Base-by-base conservation (phyloP, 2,888 invertebrate species). In the Willowsia nigromaculata region DNA sequence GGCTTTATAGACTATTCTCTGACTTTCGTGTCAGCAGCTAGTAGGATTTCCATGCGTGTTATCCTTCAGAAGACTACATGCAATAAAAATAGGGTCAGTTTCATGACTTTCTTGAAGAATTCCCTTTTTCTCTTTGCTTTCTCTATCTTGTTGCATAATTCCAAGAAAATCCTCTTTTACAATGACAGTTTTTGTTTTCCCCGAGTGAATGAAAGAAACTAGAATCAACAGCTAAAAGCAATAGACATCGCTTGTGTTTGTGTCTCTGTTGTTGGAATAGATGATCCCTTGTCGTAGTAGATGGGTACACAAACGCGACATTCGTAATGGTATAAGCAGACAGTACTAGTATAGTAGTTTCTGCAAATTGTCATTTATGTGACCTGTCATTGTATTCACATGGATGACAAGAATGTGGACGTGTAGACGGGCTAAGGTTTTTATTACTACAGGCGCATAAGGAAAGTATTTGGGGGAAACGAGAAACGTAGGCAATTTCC, bases 1-100 rank as follows among this genome's bases (percentile, higher is more conserved):
- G 84, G 71, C 30, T 71, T 53, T 25, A 27, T 53, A 53, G 37
- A 71, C 43, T 37, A 37, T 83, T 74, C 71, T 71, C 71, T 71
- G 84, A 37, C 82, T 65, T 81, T 22, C 43, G 11, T 40, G 11
- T 40, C 40, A 68, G 15, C 11, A 18, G 3, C 33, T n/a, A 68
- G 27, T 30, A 65, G n/a, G n/a, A 15, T 65, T 65, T 65, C 65
- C 65, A n/a, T 65, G 5, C 37, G n/a, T 65, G n/a, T n/a, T 65
- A n/a, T 33, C 65, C 0, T 37, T 18, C 1, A 33, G 68, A 9
- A 22, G 33, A 68, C 37, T 18, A 18, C 18, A 18, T 33, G 37
- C 40, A 68, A 40, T 37, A 68, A 68, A 68, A 68, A 68, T 40
- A 68, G 68, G 68, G 68, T 68, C 68, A 68, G 3, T 37, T 68